phyloP scores from a whole-genome alignment of 2,113 vertebrate genomes.

The Colaptes auratus region DNA sequence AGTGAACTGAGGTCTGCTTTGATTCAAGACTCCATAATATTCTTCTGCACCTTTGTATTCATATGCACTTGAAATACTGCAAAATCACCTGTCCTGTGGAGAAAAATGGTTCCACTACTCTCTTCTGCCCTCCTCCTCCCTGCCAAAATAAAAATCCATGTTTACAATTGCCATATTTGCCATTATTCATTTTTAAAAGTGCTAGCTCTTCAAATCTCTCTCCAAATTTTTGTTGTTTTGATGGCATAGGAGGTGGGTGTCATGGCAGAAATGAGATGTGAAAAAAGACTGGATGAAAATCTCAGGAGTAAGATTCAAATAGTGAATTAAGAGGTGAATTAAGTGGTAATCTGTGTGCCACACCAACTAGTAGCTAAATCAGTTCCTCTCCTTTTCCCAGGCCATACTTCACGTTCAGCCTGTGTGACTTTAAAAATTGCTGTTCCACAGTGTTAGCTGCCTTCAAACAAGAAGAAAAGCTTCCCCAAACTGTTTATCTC shows the following conservation, averaged over 20 bases:
- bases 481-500: not conserved
- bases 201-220: not conserved
- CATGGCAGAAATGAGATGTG: not conserved
- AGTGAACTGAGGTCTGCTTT: not conserved
- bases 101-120: rapidly evolving
- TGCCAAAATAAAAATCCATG: not conserved
- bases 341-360: not conserved
- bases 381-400: not conserved
- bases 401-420: not conserved
- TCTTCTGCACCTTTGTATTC: not conserved
- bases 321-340: not conserved
- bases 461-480: not conserved
- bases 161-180: not conserved
- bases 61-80: not conserved
- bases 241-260: not conserved
- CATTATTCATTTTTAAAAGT: not conserved
- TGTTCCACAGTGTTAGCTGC: not conserved
- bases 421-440: not conserved
- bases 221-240: not conserved
- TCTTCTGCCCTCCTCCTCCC: too few species aligned
- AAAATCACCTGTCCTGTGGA: not conserved
- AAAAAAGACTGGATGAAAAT: not conserved
- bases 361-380: not conserved
- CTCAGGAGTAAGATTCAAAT: not conserved
- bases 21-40: not conserved